phyloP scores from a whole-genome alignment of 2,113 vertebrate genomes.

The Tamias sibiricus region DNA sequence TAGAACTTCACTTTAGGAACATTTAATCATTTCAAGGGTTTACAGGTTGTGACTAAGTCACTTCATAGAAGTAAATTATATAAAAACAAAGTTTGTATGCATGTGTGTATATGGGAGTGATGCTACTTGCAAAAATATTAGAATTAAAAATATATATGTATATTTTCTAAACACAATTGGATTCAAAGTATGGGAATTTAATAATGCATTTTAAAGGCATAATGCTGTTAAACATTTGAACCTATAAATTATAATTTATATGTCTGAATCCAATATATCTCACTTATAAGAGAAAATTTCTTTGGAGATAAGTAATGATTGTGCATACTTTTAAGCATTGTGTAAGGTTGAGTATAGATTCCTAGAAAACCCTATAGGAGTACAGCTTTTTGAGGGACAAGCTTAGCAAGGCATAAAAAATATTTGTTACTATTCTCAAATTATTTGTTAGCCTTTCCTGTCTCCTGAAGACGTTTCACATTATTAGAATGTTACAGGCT shows the following conservation, averaged over 20 bases:
- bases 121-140: not conserved
- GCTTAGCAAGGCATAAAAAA: not conserved
- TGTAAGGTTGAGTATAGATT: not conserved
- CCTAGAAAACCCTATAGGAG: not conserved
- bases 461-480: not conserved
- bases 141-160: not conserved
- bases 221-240: not conserved
- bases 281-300: not conserved
- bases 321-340: not conserved
- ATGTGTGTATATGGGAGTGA: not conserved
- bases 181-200: not conserved
- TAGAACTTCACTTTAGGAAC: not conserved
- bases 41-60: constrained; percentile 4
- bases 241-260: not conserved
- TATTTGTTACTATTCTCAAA: constrained; percentile 20
- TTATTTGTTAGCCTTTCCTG: not conserved
- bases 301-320: not conserved
- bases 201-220: not conserved
- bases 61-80: not conserved
- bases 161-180: not conserved
- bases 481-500: constrained; percentile 4
- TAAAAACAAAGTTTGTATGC: not conserved
- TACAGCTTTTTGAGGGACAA: not conserved
- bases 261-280: not conserved
- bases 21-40: not conserved